Evolutionary conservation across 2,113 vertebrate genomes (phyloP).

Genomic region (Gobius niger): DNA sequence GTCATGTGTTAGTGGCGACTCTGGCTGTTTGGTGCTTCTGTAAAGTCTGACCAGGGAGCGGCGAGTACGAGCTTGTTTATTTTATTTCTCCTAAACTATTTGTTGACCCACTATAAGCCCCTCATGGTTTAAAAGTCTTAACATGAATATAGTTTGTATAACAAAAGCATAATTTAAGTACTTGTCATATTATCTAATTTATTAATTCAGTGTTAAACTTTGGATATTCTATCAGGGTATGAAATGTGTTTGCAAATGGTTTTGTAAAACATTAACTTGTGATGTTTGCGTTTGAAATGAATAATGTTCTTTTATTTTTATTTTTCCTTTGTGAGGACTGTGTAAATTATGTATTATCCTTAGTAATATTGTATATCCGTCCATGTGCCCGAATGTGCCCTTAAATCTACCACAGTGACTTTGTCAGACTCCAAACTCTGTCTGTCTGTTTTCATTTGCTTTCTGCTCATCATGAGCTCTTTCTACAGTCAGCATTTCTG

Average conservation of each 20-base stretch:
- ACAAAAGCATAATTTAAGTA: slow-evolving; percentile 74
- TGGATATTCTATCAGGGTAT: slow-evolving; percentile 69
- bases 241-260: slow-evolving; percentile 54
- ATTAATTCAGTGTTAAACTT: slow-evolving; percentile 73
- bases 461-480: slow-evolving; percentile 18
- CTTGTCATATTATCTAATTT: slow-evolving; percentile 76
- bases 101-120: slow-evolving; percentile 52
- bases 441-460: slow-evolving; percentile 26
- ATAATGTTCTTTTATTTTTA: slow-evolving; percentile 54
- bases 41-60: slow-evolving; percentile 55
- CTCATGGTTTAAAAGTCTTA: slow-evolving; percentile 60
- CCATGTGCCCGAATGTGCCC: slow-evolving; percentile 20
- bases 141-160: slow-evolving; percentile 46
- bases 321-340: slow-evolving; percentile 17
- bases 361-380: slow-evolving; percentile 31
- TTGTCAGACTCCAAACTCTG: slow-evolving; percentile 20
- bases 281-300: slow-evolving; percentile 49
- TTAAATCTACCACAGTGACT: slow-evolving; percentile 32
- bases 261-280: slow-evolving; percentile 64
- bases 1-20: slow-evolving; percentile 37
- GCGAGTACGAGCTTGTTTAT: slow-evolving; percentile 24
- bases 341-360: slow-evolving; percentile 27
- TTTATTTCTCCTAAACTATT: slow-evolving; percentile 34
- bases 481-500: slow-evolving; percentile 25
- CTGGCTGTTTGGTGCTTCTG: slow-evolving; percentile 68